A percentile compares a stretch with the other conserved stretches of the same genome.
These are phyloP conservation scores for Athene cunicularia DNA, from an alignment of 2,113 vertebrate species.

Conservation along the genomic window DNA sequence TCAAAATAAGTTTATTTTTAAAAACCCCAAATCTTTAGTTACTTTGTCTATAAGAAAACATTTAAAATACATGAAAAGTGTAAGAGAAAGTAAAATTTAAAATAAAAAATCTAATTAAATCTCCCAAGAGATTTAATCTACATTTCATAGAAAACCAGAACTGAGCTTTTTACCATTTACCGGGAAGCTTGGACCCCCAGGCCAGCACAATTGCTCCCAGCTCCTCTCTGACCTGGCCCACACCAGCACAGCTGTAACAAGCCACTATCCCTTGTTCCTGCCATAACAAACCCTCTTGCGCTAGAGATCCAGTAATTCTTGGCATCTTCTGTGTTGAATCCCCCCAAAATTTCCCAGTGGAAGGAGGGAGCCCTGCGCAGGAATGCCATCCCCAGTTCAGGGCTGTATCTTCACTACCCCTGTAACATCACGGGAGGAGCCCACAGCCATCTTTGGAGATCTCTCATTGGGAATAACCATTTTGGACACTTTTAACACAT, in stretches of 20 bases:
- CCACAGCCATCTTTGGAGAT: not conserved
- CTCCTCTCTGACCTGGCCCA: no score
- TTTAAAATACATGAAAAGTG: not conserved
- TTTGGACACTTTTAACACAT: not conserved
- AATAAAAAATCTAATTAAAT: no score
- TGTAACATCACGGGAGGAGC: not conserved
- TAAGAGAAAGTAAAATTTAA: not conserved
- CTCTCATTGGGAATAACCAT: not conserved
- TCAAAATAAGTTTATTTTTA: not conserved
- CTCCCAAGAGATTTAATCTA: not conserved
- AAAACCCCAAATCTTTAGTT: not conserved
- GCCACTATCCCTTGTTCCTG: not conserved
- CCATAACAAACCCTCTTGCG: not conserved
- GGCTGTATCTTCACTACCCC: not conserved
- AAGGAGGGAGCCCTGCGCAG: not conserved
- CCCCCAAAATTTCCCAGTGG: no score
- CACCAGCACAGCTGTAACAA: not conserved
- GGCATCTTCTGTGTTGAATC: no score
- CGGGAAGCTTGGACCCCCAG: not conserved
- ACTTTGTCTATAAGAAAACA: not conserved
- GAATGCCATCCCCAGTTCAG: not conserved
- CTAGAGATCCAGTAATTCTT: not conserved
- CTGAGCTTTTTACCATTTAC: not conserved
- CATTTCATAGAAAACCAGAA: not conserved
- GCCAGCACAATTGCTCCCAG: accelerated